Evolutionary conservation across 37 sponge, comb jelly and placozoan species (phyloP), one percentile per base, ranked within the genome.

Genomic region (Chondrosia reniformis): DNA sequence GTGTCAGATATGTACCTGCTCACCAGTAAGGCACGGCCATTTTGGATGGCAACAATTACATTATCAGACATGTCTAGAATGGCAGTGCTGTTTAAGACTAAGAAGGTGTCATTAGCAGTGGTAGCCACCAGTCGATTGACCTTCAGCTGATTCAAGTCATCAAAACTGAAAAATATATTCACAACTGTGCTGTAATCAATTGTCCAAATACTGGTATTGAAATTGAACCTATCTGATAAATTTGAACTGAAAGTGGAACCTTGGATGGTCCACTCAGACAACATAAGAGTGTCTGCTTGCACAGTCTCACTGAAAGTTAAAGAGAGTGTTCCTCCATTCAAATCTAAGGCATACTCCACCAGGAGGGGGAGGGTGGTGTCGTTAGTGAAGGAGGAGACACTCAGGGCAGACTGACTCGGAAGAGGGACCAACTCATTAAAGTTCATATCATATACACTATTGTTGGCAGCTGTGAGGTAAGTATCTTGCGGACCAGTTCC

Each of bases 281-380:
- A 54, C 2, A 64, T 41, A 12, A 95, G 54, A 25, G 84, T 82
- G 1, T 76, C 57, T 9, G 80, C 77, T 27, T 86, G 71, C n/a
- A 95, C 89, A 22, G 96, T 95, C 52, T 95, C 96, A 25, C 89
- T 82, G 59, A 95, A 95, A 21, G 82, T 88, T 24, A 95, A 30
- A 17, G 77, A 74, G 24, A 95, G 55, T 9, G 67, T 33, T 4
- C 86, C 96, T 2, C 49, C 77, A 55, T 86, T 80, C 75, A 95
- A 41, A 45, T 95, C 89, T 9, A 95, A 77, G 55, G 64, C 36
- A 74, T 80, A 91, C 28, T 57, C 44, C 12, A 74, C 71, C 49
- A 95, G 67, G 0, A 24, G 36, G 13, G 96, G 96, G 0, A 45
- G 33, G 10, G 87, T 91, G 22, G 87, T 86, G 64, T 95, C 96